Base-by-base conservation (phyloP, 2,113 vertebrate genomes). In the Scophthalmus maximus region DNA sequence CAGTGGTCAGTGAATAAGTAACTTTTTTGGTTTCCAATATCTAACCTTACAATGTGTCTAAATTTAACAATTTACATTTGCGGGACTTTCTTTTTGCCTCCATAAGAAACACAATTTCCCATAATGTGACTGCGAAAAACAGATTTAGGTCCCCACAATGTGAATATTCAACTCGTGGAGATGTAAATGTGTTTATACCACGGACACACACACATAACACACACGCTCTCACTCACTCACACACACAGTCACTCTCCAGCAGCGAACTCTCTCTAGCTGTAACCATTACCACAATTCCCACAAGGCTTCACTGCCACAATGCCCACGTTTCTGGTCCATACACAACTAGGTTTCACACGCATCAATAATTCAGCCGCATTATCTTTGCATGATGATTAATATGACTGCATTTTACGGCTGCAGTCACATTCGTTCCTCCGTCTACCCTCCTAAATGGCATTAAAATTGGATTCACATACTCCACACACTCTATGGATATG, bases 361-460 rank as follows among this genome's bases (percentile, higher is more conserved):
- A 81, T 90, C 78, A 87, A 89, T 90, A 84, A 87, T 88, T 88
- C 71, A 91, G 52, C 44, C 15, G 65, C 79, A 79, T 84, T 85
- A 85, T 84, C 84, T 84, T 85, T 69, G 85, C 72, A 79, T 67
- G 81, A 84, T 42, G 34, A 86, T 87, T 85, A 80, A 86, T 87
- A 87, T 30, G 55, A 87, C 78, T 70, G 47, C 60, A 58, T 82
- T 86, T n/a, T 85, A 69, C 69, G 1, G 9, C 58, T 3, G 32
- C 27, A 9, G 64, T 73, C 66, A 50, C 68, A 81, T 76, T 79
- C 50, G 3, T 68, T 83, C 62, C 70, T 20, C 49, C 59, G 62
- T 46, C 71, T 63, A 30, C 78, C 71, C 30, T 68, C 56, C 55
- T 76, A 82, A 84, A 75, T 34, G 68, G 73, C 86, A 90, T 90